Conservation (phyloP, 2,888 invertebrate genomes). For the Dendrolimus pini region DNA sequence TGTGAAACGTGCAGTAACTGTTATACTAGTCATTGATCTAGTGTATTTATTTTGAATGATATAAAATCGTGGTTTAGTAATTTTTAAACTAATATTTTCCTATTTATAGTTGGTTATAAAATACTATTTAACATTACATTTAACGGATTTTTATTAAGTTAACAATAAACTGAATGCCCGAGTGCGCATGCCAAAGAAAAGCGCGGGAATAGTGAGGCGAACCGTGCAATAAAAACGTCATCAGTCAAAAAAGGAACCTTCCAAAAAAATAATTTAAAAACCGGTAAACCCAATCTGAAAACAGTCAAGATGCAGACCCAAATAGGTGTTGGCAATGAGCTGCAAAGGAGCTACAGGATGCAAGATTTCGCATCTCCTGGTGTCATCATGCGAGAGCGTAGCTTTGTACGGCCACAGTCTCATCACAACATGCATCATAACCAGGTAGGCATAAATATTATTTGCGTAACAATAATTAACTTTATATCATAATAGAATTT, state of each 20-base stretch:
- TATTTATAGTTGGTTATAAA: conserved; percentile 3
- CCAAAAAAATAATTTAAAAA: too few species aligned
- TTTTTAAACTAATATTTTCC: conserved; percentile 15
- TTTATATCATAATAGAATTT: too few species aligned
- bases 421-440: conserved; percentile 76
- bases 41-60: conserved; percentile 63
- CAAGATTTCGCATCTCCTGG: conserved; percentile 74
- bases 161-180: conserved; percentile 24
- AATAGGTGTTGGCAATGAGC: conserved; percentile 58
- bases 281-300: neutral
- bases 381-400: conserved; percentile 81
- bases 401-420: conserved; percentile 80
- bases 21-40: conserved; percentile 75
- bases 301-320: conserved; percentile 59
- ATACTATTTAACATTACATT: conserved; percentile 8
- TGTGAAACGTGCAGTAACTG: conserved; percentile 44
- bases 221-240: neutral
- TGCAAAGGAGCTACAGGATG: conserved; percentile 72
- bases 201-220: conserved; percentile 14
- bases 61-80: conserved; percentile 29
- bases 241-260: neutral
- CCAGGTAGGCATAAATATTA: conserved; percentile 43
- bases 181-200: conserved; percentile 51
- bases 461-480: conserved; percentile 7
- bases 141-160: conserved; percentile 4